Base-by-base conservation (phyloP, 2,888 invertebrate genomes). In the Drosophila monieri region DNA sequence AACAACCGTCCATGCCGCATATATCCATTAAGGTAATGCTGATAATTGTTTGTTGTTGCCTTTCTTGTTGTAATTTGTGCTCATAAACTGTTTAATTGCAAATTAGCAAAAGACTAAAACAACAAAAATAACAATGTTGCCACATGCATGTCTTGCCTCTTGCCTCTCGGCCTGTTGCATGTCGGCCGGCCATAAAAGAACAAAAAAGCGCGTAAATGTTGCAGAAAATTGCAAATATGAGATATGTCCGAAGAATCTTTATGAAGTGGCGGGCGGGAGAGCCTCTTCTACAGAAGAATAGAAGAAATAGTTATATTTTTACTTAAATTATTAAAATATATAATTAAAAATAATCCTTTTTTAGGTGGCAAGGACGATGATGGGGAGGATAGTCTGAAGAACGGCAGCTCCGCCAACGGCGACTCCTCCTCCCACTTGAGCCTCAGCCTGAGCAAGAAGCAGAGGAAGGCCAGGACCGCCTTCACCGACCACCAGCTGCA, bases 401-500 rank as follows among this genome's bases (percentile, higher is more conserved):
- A 91, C 76, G 88, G 90, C 73, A 81, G 65, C 44, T 78, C 79
- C 25, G 86, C 86, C 88, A 68, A 80, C 27, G 86, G 86, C 5
- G 84, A 86, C 51, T 76, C 68, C 37, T 72, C 73, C 0, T 69
- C 78, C 4, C 84, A 84, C 37, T 48, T 84, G 54, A 67, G 79
- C 43, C 69, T 89, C 32, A 88, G 92, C 47, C 93, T 96, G 79
- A 95, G 95, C 85, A 98, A 98, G 93, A 99, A 99, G 92, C 98
- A 98, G 90, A 93, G 99, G 73, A 99, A 99, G 92, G 98, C 98
- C 48, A 93, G 99, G 66, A 99, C 99, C 23, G 99, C 99, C 48
- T 99, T 99, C 93, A 99, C 99, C 30, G 99, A 99, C 93, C 97
- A 99, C 91, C 99, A 99, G 92, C 94, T 99, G 73, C 97, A 97